phyloP scores from a whole-genome alignment of 2,797 vertebrate species.

The Hippoglossus hippoglossus region DNA sequence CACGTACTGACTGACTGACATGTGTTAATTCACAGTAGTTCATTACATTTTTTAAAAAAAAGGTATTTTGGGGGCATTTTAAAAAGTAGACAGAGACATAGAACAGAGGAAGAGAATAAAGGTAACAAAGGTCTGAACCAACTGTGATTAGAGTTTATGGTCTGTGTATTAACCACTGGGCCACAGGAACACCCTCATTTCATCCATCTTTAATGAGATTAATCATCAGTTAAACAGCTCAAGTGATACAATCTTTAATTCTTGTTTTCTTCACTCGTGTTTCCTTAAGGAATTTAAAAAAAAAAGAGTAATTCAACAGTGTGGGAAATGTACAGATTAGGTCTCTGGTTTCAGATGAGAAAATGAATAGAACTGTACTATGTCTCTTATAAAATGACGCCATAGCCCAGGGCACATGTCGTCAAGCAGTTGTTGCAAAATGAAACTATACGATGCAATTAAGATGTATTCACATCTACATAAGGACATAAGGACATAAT shows the following conservation, averaged over 20 bases:
- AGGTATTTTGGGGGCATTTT: too few species aligned
- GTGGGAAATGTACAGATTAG: neutral
- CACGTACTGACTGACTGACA: too few species aligned
- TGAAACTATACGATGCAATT: too few species aligned
- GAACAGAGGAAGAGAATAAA: too few species aligned
- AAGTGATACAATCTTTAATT: neutral
- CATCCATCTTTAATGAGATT: conserved; percentile 10
- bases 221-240: conserved; percentile 7
- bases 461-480: too few species aligned
- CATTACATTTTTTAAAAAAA: too few species aligned
- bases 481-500: too few species aligned
- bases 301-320: neutral
- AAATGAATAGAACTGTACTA: neutral
- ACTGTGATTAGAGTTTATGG: neutral
- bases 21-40: too few species aligned
- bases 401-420: too few species aligned
- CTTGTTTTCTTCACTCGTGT: neutral
- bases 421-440: too few species aligned
- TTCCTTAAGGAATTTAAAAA: neutral
- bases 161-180: neutral
- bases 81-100: too few species aligned
- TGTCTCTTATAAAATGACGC: neutral
- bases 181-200: neutral
- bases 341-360: neutral
- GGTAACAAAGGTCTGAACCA: too few species aligned